phyloP scores from a whole-genome alignment of 2,888 invertebrate species.

The Thymelicus acteon region DNA sequence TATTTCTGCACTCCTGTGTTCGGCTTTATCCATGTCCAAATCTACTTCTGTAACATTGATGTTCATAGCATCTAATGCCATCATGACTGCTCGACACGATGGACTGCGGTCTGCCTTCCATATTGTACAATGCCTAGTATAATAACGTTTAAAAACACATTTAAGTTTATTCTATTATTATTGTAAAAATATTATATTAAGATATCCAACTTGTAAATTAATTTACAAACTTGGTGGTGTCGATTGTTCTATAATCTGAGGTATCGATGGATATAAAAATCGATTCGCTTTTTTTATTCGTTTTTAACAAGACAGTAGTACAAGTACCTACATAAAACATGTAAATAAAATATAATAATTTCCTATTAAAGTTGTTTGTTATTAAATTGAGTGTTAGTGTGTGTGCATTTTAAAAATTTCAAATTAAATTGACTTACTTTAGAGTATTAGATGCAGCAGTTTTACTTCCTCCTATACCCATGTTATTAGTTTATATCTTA shows the following conservation, averaged over 20 bases:
- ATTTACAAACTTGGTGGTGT: no score
- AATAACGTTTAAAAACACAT: background rate
- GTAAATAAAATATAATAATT: no score
- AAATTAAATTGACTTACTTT: conserved; percentile 2
- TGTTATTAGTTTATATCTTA: background rate
- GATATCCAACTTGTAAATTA: no score
- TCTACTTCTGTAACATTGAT: conserved; percentile 67
- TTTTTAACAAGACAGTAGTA: no score
- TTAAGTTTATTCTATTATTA: background rate
- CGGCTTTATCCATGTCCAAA: conserved; percentile 64
- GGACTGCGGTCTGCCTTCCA: conserved; percentile 73
- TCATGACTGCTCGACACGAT: conserved; percentile 69
- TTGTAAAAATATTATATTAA: no score
- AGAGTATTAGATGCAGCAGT: background rate
- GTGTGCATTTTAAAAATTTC: background rate
- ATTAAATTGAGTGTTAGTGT: no score
- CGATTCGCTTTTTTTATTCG: no score
- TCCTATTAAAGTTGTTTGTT: no score
- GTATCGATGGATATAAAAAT: no score
- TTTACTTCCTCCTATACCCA: conserved; percentile 29
- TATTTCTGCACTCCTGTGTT: conserved; percentile 60
- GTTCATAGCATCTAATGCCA: conserved; percentile 69
- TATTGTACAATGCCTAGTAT: conserved; percentile 61
- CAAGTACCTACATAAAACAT: no score
- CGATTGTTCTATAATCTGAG: no score